Base-by-base conservation (phyloP, 2,888 invertebrate species). In the Tinea trinotella region DNA sequence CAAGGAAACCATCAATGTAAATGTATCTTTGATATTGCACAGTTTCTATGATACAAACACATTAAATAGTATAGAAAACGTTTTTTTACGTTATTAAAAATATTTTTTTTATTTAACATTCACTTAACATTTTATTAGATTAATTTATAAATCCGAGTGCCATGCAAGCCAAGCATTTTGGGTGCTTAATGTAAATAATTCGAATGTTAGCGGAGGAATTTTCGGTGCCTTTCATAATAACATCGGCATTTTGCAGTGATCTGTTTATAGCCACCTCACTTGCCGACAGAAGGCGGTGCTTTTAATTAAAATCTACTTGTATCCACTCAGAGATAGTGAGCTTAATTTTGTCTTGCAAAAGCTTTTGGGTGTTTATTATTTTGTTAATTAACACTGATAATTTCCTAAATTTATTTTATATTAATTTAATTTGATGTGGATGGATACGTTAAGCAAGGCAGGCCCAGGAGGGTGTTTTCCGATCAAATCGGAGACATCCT, bases 211-310 rank as follows among this genome's bases (percentile, higher is more conserved):
- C 12, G 22, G n/a, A 50, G 50, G 50, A 50, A 50, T 50, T 50
- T 24, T 19, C 24, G 19, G n/a, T 48, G 20, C 48, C 19, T 24
- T 50, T 50, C 50, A 50, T 50, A 50, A 50, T 50, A 50, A 50
- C 12, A 50, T 50, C 24, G 24, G 24, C 50, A 50, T 50, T 50
- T 50, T 50, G 50, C 50, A 50, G 24, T 50, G 50, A 50, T 50
- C 50, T 50, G 50, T 50, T 50, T 50, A 50, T 50, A 24, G 22
- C 15, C 13, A 2, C 10, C 6, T 6, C 13, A 2, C 10, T n/a
- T 6, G 40, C 12, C 13, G 2, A 7, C 40, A 40, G 40, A 40
- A 17, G 40, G 40, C 40, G 20, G 13, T 15, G 24, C 15, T 22
- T 20, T 50, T 50, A 50, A 50, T 50, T 50, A 50, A 50, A 50